Conservation (phyloP, 2,888 invertebrate genomes). For the Galerucella pusilla region DNA sequence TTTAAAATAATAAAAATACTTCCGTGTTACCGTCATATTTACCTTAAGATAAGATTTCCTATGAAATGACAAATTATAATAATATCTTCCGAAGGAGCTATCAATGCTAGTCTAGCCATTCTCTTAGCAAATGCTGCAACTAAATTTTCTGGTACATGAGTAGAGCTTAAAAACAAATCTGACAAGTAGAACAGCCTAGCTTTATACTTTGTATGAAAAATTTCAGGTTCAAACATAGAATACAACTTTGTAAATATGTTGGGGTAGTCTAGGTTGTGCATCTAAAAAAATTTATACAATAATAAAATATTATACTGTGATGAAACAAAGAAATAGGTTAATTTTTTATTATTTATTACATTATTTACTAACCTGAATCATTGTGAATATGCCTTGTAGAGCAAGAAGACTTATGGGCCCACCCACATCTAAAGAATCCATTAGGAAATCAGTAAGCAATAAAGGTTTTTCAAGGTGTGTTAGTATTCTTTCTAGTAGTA, state of each 20-base stretch:
- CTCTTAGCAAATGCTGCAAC: constrained; percentile 95
- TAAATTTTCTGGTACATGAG: constrained; percentile 91
- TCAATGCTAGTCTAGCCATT: constrained; percentile 82
- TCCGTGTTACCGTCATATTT: constrained; percentile 30
- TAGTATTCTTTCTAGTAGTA: constrained; percentile 85
- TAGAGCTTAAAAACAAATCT: constrained; percentile 92
- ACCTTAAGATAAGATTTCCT: constrained; percentile 79
- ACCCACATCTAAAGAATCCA: constrained; percentile 88
- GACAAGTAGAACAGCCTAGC: constrained; percentile 88
- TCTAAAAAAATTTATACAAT: constrained; percentile 52
- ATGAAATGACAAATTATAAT: constrained; percentile 83
- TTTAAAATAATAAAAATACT: too few relatives aligned
- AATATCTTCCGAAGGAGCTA: constrained; percentile 85
- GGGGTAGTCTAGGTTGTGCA: constrained; percentile 94
- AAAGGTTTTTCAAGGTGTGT: constrained; percentile 84
- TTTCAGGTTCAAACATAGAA: constrained; percentile 90
- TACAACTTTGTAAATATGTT: constrained; percentile 96
- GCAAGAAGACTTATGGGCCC: constrained; percentile 91
- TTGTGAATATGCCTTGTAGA: constrained; percentile 89
- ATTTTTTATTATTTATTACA: background rate
- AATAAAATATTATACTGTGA: background rate
- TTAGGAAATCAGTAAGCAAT: constrained; percentile 89
- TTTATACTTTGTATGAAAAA: constrained; percentile 92
- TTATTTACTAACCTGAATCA: constrained; percentile 73
- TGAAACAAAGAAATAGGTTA: background rate